phyloP scores from a whole-genome alignment of 37 sponge, comb jelly and placozoan species.

The Lycopodina hypogea region DNA sequence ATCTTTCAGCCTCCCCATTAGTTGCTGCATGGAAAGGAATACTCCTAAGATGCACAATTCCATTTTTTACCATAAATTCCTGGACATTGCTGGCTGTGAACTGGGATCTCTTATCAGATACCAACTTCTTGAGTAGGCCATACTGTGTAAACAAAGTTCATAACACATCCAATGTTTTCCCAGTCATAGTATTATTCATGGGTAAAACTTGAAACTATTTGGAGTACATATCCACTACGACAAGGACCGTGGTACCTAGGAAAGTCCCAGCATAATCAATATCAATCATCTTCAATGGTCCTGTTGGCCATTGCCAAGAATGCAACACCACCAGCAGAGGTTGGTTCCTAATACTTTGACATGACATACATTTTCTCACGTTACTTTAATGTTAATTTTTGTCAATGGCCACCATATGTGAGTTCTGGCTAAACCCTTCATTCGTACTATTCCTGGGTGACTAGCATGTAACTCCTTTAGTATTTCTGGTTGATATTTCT shows the following conservation, averaged over 20 bases:
- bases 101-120: conserved; percentile 1
- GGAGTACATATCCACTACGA: background rate
- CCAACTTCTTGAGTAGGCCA: conserved; percentile 1
- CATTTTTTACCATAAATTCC: background rate
- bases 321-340: background rate
- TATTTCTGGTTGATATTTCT: background rate
- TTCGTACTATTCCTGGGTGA: background rate
- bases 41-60: background rate
- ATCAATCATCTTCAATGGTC: background rate
- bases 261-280: background rate
- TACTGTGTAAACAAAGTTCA: background rate
- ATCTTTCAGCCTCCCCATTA: conserved; percentile 18
- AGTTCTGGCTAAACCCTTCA: background rate
- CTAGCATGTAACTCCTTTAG: background rate
- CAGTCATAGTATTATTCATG: background rate
- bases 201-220: background rate
- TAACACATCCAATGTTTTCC: background rate
- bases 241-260: background rate
- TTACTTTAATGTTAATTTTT: background rate
- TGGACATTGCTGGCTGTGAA: background rate
- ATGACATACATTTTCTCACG: background rate
- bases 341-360: background rate
- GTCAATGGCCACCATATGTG: background rate
- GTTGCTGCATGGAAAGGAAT: conserved; percentile 18
- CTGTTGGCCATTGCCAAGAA: background rate